Conservation (phyloP, 1,140 invertebrate species). For the Nautilus pompilius region DNA sequence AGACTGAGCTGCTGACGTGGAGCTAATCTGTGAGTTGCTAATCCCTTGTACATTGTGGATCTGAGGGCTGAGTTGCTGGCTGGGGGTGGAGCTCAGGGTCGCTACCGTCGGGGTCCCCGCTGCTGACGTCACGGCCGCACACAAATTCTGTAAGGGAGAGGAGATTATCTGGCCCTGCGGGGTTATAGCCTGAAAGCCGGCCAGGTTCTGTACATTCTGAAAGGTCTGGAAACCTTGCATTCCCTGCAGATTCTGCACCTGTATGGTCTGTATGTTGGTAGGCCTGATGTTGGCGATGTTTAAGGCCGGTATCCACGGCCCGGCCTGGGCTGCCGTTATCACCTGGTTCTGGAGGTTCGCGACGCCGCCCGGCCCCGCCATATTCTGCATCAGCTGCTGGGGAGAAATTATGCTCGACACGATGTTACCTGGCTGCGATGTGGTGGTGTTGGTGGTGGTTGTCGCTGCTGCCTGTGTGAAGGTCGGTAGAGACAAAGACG, state of each 20-base stretch:
- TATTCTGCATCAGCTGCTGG: constrained; percentile 15
- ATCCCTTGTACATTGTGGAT: constrained; percentile 9
- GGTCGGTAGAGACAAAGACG: constrained; percentile 10
- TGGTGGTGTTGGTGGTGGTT: constrained; percentile 7
- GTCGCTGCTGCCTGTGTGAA: constrained; percentile 5
- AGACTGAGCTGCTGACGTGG: constrained; percentile 31
- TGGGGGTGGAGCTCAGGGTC: constrained; percentile 1
- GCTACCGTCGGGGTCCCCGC: constrained; percentile 13
- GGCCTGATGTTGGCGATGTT: constrained; percentile 21
- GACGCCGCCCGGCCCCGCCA: constrained; percentile 7
- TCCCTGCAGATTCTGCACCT: constrained; percentile 46
- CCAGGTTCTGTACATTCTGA: constrained; percentile 14
- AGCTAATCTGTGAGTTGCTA: constrained; percentile 18
- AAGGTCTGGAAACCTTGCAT: constrained; percentile 29
- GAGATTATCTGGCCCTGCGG: constrained; percentile 42
- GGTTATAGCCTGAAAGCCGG: constrained; percentile 26
- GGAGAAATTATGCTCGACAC: constrained; percentile 15
- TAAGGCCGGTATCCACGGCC: constrained; percentile 15
- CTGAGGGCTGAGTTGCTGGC: constrained; percentile 42
- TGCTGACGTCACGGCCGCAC: constrained; percentile 28
- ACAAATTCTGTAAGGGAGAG: constrained; percentile 37
- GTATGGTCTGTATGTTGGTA: constrained; percentile 43
- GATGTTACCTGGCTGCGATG: constrained; percentile 5
- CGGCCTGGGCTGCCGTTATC: constrained; percentile 17
- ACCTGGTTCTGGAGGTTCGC: constrained; percentile 21